Evolutionary conservation across 2,797 vertebrate genomes (phyloP), one percentile per base, ranked within the genome.

Genomic region (Ctenochaetus hawaiiensis): DNA sequence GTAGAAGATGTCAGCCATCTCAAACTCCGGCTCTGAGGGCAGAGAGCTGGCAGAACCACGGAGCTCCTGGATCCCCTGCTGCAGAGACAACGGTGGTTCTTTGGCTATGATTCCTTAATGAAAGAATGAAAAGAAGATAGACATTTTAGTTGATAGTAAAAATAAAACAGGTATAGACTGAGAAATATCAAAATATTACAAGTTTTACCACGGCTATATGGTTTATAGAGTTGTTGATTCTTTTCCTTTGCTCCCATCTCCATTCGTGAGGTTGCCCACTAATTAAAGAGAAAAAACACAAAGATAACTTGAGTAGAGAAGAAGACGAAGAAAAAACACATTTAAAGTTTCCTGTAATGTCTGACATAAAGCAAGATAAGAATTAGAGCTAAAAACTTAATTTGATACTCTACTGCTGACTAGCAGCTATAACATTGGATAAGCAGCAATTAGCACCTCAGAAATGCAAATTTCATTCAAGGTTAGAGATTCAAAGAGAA

Each of bases 191-290:
- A 45, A 18, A 39, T 53, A 18, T 18, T 11, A 39, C 10, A 16
- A 22, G 4, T 95, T 30, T 94, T 92, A 99, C 97, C 97, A 16
- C 96, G 97, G 63, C 91, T 95, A 23, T 95, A 95, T 74, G 96
- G 95, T 88, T 96, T 98, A 83, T 98, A 97, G 17, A 98, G 89
- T 0, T 94, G 92, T 65, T 98, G 96, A 73, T 97, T 97, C 89
- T 96, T 98, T 92, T 98, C 96, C 83, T 96, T 97, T 84, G 96
- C 96, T 52, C 96, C 96, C 61, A 96, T 94, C 79, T 98, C 95
- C 91, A 98, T 98, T 63, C 94, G 93, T 77, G 95, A 87, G 0
- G 96, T 97, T 0, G 97, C 96, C 97, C 97, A 99, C 97, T 98
- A 90, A 79, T 94, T 43, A 17, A 65, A 54, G 8, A 82, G 12